A percentile compares a stretch with the other conserved stretches of the same genome.
phyloP scores from a whole-genome alignment of 2,113 vertebrate genomes.

The Microcebus lehilahytsara region DNA sequence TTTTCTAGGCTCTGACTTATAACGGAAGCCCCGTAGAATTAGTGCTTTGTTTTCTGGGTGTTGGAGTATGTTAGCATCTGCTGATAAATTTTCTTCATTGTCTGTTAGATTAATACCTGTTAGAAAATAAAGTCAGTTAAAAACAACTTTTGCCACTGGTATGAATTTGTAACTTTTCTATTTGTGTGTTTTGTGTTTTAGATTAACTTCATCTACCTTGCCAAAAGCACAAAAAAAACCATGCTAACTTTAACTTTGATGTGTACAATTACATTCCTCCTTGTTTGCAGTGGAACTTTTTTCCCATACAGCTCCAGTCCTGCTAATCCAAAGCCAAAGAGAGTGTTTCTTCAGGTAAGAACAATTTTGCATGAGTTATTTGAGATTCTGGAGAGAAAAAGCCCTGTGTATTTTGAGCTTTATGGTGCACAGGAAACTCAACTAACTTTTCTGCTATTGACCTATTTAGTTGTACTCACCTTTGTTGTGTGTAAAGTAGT shows the following conservation, averaged over 20 bases:
- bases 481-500: not conserved
- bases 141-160: not conserved
- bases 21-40: not conserved
- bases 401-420: not conserved
- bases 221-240: constrained; percentile 90
- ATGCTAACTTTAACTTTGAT: constrained; percentile 86
- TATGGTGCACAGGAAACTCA: not conserved
- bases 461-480: not conserved
- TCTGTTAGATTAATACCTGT: not conserved
- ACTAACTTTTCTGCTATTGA: not conserved
- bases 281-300: constrained; percentile 92
- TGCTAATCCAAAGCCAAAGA: constrained; percentile 91
- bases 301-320: constrained; percentile 92
- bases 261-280: constrained; percentile 86
- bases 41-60: not conserved
- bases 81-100: not conserved
- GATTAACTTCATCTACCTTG: constrained; percentile 96
- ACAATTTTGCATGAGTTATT: not conserved
- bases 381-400: not conserved
- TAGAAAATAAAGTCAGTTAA: not conserved
- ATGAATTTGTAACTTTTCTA: constrained; percentile 38
- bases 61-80: not conserved
- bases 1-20: not conserved
- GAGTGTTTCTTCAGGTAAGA: constrained; percentile 95
- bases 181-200: constrained; percentile 79